These are phyloP conservation scores for Euplexia lucipara DNA, from an alignment of 2,888 invertebrate genomes.

Conservation along the genomic window DNA sequence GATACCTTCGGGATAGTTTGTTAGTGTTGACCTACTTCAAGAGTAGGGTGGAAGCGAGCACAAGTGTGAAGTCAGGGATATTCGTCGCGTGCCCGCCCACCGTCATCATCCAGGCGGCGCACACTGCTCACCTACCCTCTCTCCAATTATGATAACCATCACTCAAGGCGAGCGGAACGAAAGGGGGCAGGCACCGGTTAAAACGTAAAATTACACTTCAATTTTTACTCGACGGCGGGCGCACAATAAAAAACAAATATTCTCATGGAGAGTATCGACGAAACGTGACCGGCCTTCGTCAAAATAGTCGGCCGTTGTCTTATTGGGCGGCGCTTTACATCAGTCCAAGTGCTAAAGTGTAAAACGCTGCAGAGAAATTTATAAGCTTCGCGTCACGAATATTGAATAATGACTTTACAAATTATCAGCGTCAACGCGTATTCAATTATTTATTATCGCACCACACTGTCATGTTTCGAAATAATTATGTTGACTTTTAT, in stretches of 20 bases:
- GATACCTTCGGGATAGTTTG: conserved; percentile 19
- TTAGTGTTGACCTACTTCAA: conserved; percentile 51
- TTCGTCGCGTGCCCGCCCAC: conserved; percentile 83
- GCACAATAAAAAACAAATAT: conserved; percentile 91
- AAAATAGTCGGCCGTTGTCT: conserved; percentile 90
- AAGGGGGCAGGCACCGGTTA: conserved; percentile 90
- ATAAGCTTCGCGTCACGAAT: conserved; percentile 88
- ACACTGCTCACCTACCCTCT: conserved; percentile 87
- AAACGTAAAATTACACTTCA: conserved; percentile 91
- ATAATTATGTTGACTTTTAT: conserved; percentile 64
- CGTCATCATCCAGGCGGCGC: conserved; percentile 80
- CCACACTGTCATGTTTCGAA: conserved; percentile 66
- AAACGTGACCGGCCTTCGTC: conserved; percentile 91
- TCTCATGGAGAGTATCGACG: conserved; percentile 90
- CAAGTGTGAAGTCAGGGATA: conserved; percentile 68
- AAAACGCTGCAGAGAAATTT: conserved; percentile 89
- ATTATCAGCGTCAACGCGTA: conserved; percentile 80
- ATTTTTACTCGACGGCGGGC: conserved; percentile 89
- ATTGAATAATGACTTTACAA: conserved; percentile 88
- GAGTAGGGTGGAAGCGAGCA: conserved; percentile 43
- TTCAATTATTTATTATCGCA: conserved; percentile 75
- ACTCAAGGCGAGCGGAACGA: conserved; percentile 91
- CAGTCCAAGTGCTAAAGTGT: conserved; percentile 90
- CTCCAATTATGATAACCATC: conserved; percentile 91
- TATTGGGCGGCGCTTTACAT: conserved; percentile 87